Evolutionary conservation across 2,797 vertebrate species (phyloP).

Genomic region (Acanthurus tractus): DNA sequence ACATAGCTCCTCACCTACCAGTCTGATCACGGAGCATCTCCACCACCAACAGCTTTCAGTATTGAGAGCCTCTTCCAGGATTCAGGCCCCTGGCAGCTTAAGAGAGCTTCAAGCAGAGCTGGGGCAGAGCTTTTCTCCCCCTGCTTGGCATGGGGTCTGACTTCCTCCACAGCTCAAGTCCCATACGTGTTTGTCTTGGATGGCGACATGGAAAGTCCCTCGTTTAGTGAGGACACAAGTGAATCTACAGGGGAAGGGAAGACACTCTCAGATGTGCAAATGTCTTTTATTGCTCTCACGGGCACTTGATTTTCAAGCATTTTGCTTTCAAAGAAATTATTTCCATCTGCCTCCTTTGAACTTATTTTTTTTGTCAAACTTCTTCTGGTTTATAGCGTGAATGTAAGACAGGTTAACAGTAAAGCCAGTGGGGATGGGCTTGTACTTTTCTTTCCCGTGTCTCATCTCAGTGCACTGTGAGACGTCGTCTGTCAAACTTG

Average conservation of each 20-base stretch:
- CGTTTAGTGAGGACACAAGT: constrained; percentile 62
- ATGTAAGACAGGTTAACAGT: constrained; percentile 22
- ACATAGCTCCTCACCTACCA: constrained; percentile 19
- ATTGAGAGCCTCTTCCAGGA: constrained; percentile 54
- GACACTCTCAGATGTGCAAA: constrained; percentile 70
- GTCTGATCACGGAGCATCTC: constrained; percentile 21
- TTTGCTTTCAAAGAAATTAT: constrained; percentile 72
- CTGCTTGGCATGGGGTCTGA: constrained; percentile 75
- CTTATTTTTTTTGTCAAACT: constrained; percentile 43
- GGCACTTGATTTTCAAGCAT: constrained; percentile 62
- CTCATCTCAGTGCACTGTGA: constrained; percentile 14
- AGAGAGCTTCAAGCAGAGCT: constrained; percentile 58
- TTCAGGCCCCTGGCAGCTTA: constrained; percentile 68
- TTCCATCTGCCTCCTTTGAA: constrained; percentile 60
- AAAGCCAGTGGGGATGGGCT: constrained; percentile 11
- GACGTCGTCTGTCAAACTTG: constrained; percentile 3
- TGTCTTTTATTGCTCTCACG: constrained; percentile 69
- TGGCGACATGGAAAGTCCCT: constrained; percentile 70
- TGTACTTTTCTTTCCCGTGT: constrained; percentile 37
- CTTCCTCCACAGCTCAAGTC: constrained; percentile 75
- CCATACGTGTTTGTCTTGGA: constrained; percentile 87
- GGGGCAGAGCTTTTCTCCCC: constrained; percentile 61
- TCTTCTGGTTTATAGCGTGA: constrained; percentile 21
- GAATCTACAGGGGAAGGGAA: constrained; percentile 54
- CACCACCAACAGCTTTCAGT: constrained; percentile 44